phyloP scores from a whole-genome alignment of 2,113 vertebrate genomes.

The Semnornis frantzii region DNA sequence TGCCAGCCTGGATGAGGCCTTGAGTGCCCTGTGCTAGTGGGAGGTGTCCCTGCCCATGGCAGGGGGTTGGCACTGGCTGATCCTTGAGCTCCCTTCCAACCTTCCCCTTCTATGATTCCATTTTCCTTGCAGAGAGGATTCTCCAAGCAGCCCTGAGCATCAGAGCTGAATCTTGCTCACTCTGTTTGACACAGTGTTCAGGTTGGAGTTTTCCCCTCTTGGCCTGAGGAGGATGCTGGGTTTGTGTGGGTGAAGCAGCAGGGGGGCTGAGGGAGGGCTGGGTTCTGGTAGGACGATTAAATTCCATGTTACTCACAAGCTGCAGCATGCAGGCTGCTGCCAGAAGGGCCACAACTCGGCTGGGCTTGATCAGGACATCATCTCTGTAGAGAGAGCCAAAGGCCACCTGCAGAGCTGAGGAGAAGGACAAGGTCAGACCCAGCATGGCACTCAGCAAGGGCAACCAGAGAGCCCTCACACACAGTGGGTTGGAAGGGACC shows the following conservation, averaged over 20 bases:
- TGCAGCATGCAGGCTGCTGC: constrained; percentile 97
- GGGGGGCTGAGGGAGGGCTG: fast-evolving
- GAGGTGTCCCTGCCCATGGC: too few species aligned
- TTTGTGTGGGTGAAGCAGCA: neutral
- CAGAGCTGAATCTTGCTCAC: neutral
- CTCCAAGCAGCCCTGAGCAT: neutral
- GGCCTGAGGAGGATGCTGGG: neutral
- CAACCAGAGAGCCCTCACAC: neutral
- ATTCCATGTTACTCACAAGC: constrained; percentile 94
- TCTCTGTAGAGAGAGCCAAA: constrained; percentile 97
- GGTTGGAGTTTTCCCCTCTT: neutral
- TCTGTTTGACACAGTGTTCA: neutral
- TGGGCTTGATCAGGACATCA: constrained; percentile 94
- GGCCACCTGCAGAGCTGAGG: constrained; percentile 91
- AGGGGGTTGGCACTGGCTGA: too few species aligned
- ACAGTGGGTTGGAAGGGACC: neutral
- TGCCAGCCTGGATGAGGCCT: too few species aligned
- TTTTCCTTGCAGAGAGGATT: neutral
- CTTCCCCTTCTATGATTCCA: too few species aligned
- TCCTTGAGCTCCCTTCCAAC: too few species aligned
- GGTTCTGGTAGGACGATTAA: too few species aligned
- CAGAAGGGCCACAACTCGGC: constrained; percentile 90
- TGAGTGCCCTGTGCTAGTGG: too few species aligned
- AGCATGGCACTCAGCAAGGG: fast-evolving
- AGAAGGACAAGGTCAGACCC: neutral